Base-by-base conservation (phyloP, 2,797 vertebrate genomes). In the Pseudocheirus occidentalis region DNA sequence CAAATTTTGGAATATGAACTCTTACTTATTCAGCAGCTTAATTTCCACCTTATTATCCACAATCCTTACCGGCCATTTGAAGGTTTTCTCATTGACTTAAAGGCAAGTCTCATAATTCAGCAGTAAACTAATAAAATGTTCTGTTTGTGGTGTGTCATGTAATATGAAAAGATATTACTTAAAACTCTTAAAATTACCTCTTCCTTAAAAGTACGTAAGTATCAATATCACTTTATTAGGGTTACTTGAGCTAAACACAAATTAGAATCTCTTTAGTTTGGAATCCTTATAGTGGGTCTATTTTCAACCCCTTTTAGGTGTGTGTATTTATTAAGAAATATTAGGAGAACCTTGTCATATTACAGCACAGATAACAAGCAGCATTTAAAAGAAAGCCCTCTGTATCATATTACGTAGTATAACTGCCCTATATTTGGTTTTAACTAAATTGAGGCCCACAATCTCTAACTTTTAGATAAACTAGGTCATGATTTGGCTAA, bases 41-140 rank as follows among this genome's bases (percentile, higher is more conserved):
- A 99, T 98, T 99, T 99, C 92, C 99, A 99, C 97, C 99, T 99
- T 95, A 99, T 99, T 52, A 98, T 99, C 81, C 99, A 99, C 98
- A 99, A 99, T 96, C 99, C 99, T 0, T 99, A 99, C 97, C 99
- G 99, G 97, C 99, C 99, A 0, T 99, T 99, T 98, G 99, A 99
- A 95, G 99, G 99, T 40, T 99, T 99, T 97, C 99, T 99, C 50
- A 99, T 99, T 3, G 99, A 99, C 98, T 96, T 99, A 95, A 99
- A 99, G 99, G 99, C 99, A 98, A 94, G 92, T 55, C 91, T 95
- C 3, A n/a, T 95, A 53, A 62, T 52, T 54, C 0, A 91, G 62
- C 96, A 93, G 52, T 93, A 27, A 95, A 58, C 4, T 95, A 73
- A 4, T 94, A 52, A 11, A 21, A 10, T 96, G 4, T 91, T 87